A percentile compares a stretch with the other conserved stretches of the same genome.
phyloP scores from a whole-genome alignment of 1,140 invertebrate genomes.

The Achatina immaculata region DNA sequence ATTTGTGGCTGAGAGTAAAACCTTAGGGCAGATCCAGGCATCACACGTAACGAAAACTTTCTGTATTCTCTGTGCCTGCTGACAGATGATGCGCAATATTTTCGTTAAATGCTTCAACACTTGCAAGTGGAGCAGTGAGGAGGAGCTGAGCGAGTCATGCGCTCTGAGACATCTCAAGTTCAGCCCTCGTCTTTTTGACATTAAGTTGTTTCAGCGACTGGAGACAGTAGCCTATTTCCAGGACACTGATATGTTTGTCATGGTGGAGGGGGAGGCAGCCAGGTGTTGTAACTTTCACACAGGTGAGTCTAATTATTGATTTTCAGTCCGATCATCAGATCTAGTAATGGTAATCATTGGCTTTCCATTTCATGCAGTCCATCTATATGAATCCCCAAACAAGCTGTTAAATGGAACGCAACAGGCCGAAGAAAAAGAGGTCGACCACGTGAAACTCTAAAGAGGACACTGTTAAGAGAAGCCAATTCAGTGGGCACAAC shows the following conservation, averaged over 20 bases:
- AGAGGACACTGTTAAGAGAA: too few species aligned
- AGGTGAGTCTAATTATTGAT: slow-evolving; percentile 49
- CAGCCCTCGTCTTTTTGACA: slow-evolving; percentile 66
- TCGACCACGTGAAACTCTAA: too few species aligned
- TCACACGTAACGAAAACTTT: too few species aligned
- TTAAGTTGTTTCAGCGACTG: slow-evolving; percentile 60
- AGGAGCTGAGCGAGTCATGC: slow-evolving; percentile 51
- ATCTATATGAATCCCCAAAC: background rate
- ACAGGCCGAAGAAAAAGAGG: too few species aligned
- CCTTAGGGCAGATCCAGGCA: too few species aligned
- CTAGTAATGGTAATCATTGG: too few species aligned
- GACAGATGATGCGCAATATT: slow-evolving; percentile 69
- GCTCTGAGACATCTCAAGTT: slow-evolving; percentile 60
- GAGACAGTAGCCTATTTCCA: slow-evolving; percentile 65
- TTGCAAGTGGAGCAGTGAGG: slow-evolving; percentile 56
- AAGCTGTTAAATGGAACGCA: too few species aligned
- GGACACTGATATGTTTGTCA: slow-evolving; percentile 65
- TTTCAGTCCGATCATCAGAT: too few species aligned
- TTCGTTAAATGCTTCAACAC: slow-evolving; percentile 67
- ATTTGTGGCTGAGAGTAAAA: too few species aligned
- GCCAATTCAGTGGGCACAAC: too few species aligned
- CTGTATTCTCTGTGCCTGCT: too few species aligned
- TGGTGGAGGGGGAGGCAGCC: slow-evolving; percentile 64
- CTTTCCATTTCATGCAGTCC: background rate
- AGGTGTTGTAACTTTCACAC: slow-evolving; percentile 64